Evolutionary conservation across 2,797 vertebrate genomes (phyloP).

Genomic region (Chaetodon trifasciatus): DNA sequence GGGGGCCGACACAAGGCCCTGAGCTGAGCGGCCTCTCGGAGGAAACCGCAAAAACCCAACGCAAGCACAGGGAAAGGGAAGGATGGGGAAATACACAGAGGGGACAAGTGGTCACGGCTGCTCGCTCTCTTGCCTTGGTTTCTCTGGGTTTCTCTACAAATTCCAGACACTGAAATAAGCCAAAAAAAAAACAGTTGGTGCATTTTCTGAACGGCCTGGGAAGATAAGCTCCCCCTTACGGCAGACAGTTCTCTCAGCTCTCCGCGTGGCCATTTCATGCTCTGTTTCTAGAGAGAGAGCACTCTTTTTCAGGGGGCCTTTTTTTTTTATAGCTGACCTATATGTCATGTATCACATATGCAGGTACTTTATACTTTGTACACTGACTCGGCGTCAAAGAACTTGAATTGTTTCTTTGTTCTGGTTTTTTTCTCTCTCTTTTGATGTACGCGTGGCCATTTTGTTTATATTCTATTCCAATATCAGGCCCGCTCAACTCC

Average conservation of each 20-base stretch:
- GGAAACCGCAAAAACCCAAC: conserved; percentile 63
- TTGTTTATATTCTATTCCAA: conserved; percentile 79
- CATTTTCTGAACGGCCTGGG: conserved; percentile 80
- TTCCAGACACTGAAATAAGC: conserved; percentile 84
- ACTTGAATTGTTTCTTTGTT: conserved; percentile 80
- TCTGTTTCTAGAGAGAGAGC: conserved; percentile 77
- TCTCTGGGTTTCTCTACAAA: conserved; percentile 77
- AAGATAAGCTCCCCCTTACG: conserved; percentile 84
- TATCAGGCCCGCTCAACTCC: conserved; percentile 74
- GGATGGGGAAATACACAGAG: conserved; percentile 61
- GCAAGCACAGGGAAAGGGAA: conserved; percentile 77
- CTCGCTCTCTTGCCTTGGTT: conserved; percentile 73
- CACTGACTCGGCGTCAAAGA: conserved; percentile 82
- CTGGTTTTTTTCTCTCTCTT: conserved; percentile 42
- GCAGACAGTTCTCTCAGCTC: conserved; percentile 84
- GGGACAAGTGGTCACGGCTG: conserved; percentile 57
- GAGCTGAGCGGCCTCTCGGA: conserved; percentile 83
- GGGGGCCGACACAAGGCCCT: conserved; percentile 96
- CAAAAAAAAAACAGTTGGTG: conserved; percentile 79
- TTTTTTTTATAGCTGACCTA: conserved; percentile 85
- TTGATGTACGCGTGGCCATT: conserved; percentile 71
- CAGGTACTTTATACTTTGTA: conserved; percentile 88
- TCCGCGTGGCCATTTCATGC: conserved; percentile 81
- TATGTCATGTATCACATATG: conserved; percentile 87
- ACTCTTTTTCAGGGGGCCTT: conserved; percentile 79